Conservation (phyloP, 2,113 vertebrate species). For the Menidia beryllina region DNA sequence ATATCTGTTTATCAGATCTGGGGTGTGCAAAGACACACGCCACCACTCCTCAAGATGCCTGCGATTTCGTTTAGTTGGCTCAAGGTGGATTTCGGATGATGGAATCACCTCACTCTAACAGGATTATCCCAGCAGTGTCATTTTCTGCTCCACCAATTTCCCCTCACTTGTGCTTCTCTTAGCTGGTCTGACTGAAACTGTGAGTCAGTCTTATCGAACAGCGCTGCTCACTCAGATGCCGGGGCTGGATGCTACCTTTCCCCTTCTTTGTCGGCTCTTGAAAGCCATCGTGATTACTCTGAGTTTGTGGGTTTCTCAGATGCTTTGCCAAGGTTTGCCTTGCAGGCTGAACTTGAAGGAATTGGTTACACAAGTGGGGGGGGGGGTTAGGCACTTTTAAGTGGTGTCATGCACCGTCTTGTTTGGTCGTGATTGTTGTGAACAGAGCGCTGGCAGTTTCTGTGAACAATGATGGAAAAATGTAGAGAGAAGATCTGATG, state of each 20-base stretch:
- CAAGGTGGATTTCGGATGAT: constrained; percentile 52
- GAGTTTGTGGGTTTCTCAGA: constrained; percentile 53
- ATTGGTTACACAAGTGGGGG: constrained; percentile 62
- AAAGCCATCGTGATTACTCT: constrained; percentile 54
- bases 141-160: constrained; percentile 48
- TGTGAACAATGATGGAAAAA: constrained; percentile 55
- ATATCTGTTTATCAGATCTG: constrained; percentile 44
- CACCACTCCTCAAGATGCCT: constrained; percentile 35
- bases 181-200: background rate
- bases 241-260: constrained; percentile 11
- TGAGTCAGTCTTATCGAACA: constrained; percentile 25
- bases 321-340: constrained; percentile 67
- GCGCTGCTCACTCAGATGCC: constrained; percentile 29
- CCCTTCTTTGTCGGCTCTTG: constrained; percentile 15
- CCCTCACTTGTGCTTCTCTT: constrained; percentile 25
- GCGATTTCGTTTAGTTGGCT: constrained; percentile 46
- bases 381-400: constrained; percentile 46
- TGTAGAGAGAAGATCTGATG: constrained; percentile 4
- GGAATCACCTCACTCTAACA: constrained; percentile 54
- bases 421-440: constrained; percentile 37
- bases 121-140: constrained; percentile 54
- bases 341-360: constrained; percentile 55
- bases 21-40: constrained; percentile 20
- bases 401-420: constrained; percentile 71
- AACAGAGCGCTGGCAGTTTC: constrained; percentile 39